phyloP scores from a whole-genome alignment of 2,113 vertebrate species.

The Picathartes gymnocephalus region DNA sequence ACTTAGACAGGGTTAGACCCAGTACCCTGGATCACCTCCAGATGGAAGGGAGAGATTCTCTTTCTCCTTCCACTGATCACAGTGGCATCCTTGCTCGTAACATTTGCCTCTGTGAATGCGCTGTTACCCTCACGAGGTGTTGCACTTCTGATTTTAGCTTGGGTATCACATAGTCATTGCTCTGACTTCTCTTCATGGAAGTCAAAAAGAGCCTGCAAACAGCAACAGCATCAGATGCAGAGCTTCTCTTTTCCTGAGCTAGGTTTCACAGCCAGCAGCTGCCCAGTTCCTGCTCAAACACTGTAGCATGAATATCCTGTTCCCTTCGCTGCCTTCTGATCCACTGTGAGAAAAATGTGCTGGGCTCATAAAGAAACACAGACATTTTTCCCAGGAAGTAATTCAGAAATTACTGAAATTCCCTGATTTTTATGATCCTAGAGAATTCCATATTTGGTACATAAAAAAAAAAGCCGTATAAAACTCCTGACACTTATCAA shows the following conservation, averaged over 20 bases:
- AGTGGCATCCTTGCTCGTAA: neutral
- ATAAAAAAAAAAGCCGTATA: neutral
- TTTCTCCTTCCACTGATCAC: neutral
- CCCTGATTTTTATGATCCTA: neutral
- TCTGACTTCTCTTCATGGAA: neutral
- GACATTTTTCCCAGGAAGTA: neutral
- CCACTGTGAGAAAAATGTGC: neutral
- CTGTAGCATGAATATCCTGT: neutral
- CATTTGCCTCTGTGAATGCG: neutral
- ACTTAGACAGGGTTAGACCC: neutral
- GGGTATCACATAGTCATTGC: neutral
- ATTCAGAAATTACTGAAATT: neutral
- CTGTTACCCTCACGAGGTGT: neutral
- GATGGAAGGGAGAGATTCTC: neutral
- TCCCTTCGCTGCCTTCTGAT: neutral
- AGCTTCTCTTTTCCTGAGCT: neutral
- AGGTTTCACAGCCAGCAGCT: neutral
- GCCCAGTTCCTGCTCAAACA: neutral
- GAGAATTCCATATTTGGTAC: neutral
- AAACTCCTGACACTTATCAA: neutral
- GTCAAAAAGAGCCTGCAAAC: neutral
- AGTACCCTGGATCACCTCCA: neutral
- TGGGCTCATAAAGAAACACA: rapidly evolving
- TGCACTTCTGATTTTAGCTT: neutral
- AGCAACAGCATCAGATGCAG: slow-evolving; percentile 4